Conservation (phyloP, 2,113 vertebrate genomes). For the Dipodomys spectabilis region DNA sequence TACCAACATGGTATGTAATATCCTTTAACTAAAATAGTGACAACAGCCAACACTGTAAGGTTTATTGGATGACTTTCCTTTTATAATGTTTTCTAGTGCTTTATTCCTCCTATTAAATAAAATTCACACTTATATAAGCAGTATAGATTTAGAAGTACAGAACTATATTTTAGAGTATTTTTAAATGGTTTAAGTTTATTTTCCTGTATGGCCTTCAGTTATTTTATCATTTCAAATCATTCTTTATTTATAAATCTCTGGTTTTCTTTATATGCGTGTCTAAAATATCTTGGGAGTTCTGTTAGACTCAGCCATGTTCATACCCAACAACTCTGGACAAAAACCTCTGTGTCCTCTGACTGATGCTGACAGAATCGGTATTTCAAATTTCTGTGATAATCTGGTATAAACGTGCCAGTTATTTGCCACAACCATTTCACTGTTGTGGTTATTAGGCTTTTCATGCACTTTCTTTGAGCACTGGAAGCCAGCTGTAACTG, state of each 20-base stretch:
- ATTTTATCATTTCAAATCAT: slow-evolving; percentile 54
- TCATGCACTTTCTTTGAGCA: slow-evolving; percentile 7
- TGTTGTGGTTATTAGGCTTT: slow-evolving; percentile 42
- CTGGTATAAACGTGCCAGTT: slow-evolving; percentile 49
- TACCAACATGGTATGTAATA: background rate
- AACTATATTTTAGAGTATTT: background rate
- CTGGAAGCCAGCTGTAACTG: slow-evolving; percentile 15
- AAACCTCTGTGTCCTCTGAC: background rate
- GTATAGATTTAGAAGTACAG: background rate
- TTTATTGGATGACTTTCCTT: background rate
- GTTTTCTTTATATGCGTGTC: slow-evolving; percentile 31
- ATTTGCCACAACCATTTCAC: slow-evolving; percentile 55
- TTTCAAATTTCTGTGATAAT: slow-evolving; percentile 59
- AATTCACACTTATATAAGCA: background rate
- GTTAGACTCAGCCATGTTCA: background rate
- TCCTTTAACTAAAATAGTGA: slow-evolving; percentile 27
- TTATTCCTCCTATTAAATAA: background rate
- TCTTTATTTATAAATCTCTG: background rate
- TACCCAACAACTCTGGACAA: slow-evolving; percentile 21
- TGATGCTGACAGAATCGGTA: background rate
- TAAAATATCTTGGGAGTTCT: background rate
- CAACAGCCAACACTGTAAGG: background rate
- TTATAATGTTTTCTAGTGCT: background rate
- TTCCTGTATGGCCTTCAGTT: background rate
- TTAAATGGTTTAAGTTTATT: slow-evolving; percentile 30